phyloP scores from a whole-genome alignment of 2,888 invertebrate species.

The Entomobrya multifasciata region DNA sequence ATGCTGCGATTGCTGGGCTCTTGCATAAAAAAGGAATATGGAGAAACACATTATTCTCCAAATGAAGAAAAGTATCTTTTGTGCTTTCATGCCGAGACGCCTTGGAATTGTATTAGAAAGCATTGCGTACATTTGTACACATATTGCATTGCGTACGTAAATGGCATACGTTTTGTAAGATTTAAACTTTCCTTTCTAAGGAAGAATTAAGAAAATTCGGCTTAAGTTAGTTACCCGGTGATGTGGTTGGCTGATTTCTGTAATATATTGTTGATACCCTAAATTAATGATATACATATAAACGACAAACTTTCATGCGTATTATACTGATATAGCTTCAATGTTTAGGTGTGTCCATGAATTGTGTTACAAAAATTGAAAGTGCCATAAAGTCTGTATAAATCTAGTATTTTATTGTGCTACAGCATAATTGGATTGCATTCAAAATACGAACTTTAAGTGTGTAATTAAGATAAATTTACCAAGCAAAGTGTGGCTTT shows the following conservation, averaged over 20 bases:
- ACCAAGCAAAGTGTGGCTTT: slow-evolving; percentile 5
- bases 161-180: not conserved
- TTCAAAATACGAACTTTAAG: slow-evolving; percentile 2
- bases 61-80: not conserved
- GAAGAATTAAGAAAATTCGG: slow-evolving; percentile 5
- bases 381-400: slow-evolving; percentile 20
- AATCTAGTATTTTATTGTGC: slow-evolving; percentile 43
- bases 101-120: slow-evolving; percentile 45
- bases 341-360: not conserved
- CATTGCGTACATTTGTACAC: not conserved
- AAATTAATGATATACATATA: slow-evolving; percentile 8
- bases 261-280: slow-evolving; percentile 24
- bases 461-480: slow-evolving; percentile 61
- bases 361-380: slow-evolving; percentile 32
- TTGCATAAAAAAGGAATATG: too few species aligned
- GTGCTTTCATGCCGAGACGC: slow-evolving; percentile 16
- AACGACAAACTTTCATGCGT: not conserved
- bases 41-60: not conserved
- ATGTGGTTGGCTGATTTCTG: slow-evolving; percentile 41
- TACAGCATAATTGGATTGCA: slow-evolving; percentile 33
- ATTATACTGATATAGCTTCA: not conserved
- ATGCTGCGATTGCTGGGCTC: slow-evolving; percentile 38
- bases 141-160: not conserved
- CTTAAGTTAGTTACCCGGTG: slow-evolving; percentile 10
- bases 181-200: slow-evolving; percentile 16